Base-by-base conservation (phyloP, 2,113 vertebrate species). In the Myxocyprinus asiaticus region DNA sequence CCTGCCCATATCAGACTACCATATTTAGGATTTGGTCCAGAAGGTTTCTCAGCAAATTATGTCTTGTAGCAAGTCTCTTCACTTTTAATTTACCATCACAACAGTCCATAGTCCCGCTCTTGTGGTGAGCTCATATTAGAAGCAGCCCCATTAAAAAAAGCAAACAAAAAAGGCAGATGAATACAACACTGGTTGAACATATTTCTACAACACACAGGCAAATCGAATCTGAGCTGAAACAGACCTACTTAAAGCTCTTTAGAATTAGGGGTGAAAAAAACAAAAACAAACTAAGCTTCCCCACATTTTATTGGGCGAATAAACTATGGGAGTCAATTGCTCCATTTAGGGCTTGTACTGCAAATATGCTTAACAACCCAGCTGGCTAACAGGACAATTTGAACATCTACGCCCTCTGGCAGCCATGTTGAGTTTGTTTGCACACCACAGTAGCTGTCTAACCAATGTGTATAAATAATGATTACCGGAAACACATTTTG, bases 11-110 rank as follows among this genome's bases (percentile, higher is more conserved):
- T 69, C n/a, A 59, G 48, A 53, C 76, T 47, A 71, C 63, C 7
- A 74, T 65, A 64, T 73, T 64, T 68, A 12, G 67, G 48, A 47
- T 83, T 78, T 85, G 76, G 81, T 77, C 76, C 78, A 51, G 33
- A 67, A 63, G 48, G 48, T 15, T 17, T 73, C 67, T 51, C 69
- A 51, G 17, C 17, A 33, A 56, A 77, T 53, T 43, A 9, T 11
- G 47, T 51, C 7, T 59, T 11, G 44, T 42, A 43, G 2, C 45
- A 15, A 65, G 50, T 62, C 48, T 71, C 51, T 73, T 79, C 48
- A 72, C 56, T 72, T 55, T 62, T 44, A 73, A 76, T 8, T 6
- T n/a, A 56, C 58, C 15, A 53, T 42, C 5, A 76, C 58, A 64
- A 65, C n/a, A 66, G 50, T 71, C 55, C 55, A 14, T 33, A 33